phyloP scores from a whole-genome alignment of 2,113 vertebrate genomes.

The Montifringilla adamsi region DNA sequence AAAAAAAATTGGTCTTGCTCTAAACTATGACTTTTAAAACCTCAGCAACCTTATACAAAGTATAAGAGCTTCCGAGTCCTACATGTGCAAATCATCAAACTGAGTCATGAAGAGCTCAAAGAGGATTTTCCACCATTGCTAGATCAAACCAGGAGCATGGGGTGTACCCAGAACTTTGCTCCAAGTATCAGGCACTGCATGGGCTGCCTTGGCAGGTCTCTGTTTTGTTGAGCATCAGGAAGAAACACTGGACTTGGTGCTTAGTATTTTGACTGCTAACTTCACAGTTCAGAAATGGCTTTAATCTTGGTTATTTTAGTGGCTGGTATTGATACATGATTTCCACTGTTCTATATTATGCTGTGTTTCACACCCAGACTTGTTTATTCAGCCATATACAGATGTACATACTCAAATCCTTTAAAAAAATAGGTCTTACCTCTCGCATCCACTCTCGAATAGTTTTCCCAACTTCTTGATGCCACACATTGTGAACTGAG shows the following conservation, averaged over 20 bases:
- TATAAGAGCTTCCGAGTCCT: neutral
- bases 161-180: neutral
- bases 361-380: neutral
- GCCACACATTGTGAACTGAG: constrained; percentile 97
- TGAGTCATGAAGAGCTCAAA: neutral
- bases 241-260: neutral
- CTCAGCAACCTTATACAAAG: neutral
- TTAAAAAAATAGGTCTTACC: constrained; percentile 72
- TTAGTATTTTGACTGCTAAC: neutral
- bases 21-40: neutral
- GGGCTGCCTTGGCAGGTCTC: neutral
- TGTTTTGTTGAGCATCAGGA: neutral
- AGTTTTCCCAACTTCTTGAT: constrained; percentile 92
- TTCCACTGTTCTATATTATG: neutral
- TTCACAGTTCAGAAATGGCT: neutral
- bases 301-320: constrained; percentile 11
- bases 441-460: constrained; percentile 96
- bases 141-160: neutral
- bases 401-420: neutral
- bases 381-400: neutral
- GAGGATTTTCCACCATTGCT: neutral
- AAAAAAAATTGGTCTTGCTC: neutral
- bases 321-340: neutral
- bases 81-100: neutral
- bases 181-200: neutral